Evolutionary conservation across 2,888 invertebrate species (phyloP).

Genomic region (Mermis nigrescens): DNA sequence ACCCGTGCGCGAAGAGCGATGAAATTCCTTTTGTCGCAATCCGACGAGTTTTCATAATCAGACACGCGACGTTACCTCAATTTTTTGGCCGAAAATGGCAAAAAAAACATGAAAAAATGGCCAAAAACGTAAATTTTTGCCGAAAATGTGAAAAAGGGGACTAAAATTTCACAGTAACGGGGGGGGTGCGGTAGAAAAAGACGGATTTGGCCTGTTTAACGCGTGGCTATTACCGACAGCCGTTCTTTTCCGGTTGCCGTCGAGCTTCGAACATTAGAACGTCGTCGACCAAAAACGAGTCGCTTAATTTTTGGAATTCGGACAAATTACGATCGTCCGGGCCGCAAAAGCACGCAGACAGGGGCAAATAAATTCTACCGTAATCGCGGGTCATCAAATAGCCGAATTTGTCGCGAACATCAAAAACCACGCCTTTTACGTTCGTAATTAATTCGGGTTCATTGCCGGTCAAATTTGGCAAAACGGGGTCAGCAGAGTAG

Average conservation of each 20-base stretch:
- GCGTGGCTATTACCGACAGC: not conserved
- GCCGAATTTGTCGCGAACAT: not conserved
- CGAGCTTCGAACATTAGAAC: not conserved
- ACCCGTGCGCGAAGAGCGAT: too few relatives aligned
- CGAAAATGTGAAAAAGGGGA: too few relatives aligned
- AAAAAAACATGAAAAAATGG: too few relatives aligned
- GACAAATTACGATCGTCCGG: not conserved
- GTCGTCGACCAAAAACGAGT: not conserved
- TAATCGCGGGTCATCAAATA: not conserved
- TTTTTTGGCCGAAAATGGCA: too few relatives aligned
- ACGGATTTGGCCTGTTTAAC: too few relatives aligned
- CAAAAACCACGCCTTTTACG: not conserved
- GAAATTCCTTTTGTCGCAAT: too few relatives aligned
- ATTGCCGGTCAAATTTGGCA: not conserved
- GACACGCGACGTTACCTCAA: too few relatives aligned
- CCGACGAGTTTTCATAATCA: too few relatives aligned
- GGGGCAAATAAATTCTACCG: conserved; percentile 2
- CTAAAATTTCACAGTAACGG: too few relatives aligned
- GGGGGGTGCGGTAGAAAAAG: too few relatives aligned
- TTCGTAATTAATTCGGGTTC: not conserved
- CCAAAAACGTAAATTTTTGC: too few relatives aligned
- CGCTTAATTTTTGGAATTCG: not conserved
- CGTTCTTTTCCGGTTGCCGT: not conserved
- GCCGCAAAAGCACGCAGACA: not conserved
- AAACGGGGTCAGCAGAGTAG: too few relatives aligned